phyloP scores from a whole-genome alignment of 2,888 invertebrate genomes.

The Agrilus mali region DNA sequence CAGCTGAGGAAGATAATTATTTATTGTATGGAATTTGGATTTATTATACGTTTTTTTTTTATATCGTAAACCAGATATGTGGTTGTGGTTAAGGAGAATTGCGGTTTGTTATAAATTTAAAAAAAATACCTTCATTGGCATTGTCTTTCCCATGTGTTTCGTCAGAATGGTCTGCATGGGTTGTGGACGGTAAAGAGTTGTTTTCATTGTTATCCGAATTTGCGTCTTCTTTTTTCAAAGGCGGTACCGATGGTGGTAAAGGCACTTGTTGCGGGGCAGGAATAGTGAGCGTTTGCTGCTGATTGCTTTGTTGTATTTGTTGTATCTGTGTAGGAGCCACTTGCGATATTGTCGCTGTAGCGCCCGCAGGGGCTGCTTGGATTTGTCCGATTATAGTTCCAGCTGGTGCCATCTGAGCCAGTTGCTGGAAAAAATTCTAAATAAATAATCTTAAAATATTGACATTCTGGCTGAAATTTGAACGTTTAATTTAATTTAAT shows the following conservation, averaged over 20 bases:
- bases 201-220: too few relatives aligned
- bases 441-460: neutral
- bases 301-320: constrained; percentile 19
- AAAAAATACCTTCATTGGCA: constrained; percentile 14
- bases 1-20: too few relatives aligned
- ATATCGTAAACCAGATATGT: too few relatives aligned
- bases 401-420: constrained; percentile 40
- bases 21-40: too few relatives aligned
- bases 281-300: constrained; percentile 24
- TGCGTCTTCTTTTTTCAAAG: constrained; percentile 15
- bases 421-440: constrained; percentile 22
- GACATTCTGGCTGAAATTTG: too few relatives aligned
- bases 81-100: too few relatives aligned
- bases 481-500: too few relatives aligned
- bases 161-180: constrained; percentile 9
- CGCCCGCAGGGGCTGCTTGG: constrained; percentile 22
- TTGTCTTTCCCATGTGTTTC: constrained; percentile 17
- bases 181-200: too few relatives aligned
- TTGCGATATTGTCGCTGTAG: constrained; percentile 24
- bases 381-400: constrained; percentile 36
- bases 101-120: too few relatives aligned
- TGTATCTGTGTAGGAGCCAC: constrained; percentile 27
- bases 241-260: constrained; percentile 24
- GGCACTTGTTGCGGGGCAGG: constrained; percentile 28
- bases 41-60: too few relatives aligned